Conservation (phyloP, 2,113 vertebrate species). For the zebrafish (Danio rerio) region DNA sequence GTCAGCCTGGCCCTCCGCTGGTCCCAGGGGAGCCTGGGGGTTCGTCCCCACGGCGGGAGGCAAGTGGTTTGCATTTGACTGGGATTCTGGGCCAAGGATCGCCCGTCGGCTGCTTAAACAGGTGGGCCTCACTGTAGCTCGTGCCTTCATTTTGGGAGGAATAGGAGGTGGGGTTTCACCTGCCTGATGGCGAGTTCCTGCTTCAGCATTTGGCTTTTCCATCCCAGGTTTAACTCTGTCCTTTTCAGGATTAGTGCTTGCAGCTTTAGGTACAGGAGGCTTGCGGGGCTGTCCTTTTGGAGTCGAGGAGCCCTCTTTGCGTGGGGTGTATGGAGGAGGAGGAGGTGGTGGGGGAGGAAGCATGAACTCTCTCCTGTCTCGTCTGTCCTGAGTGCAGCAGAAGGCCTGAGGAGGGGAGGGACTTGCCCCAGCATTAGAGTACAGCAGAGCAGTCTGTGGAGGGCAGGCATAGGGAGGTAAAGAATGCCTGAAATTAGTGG, state of each 20-base stretch:
- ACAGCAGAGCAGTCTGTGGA: constrained; percentile 69
- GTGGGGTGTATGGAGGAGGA: constrained; percentile 77
- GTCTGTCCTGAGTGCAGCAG: constrained; percentile 75
- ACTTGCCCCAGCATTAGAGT: constrained; percentile 71
- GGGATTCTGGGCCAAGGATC: constrained; percentile 72
- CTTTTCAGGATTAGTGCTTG: constrained; percentile 61
- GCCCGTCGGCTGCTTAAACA: constrained; percentile 59
- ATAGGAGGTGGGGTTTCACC: constrained; percentile 53
- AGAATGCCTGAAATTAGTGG: constrained; percentile 63
- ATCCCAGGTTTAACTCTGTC: constrained; percentile 63
- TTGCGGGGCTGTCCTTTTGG: constrained; percentile 57
- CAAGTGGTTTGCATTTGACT: constrained; percentile 66
- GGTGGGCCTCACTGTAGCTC: constrained; percentile 73
- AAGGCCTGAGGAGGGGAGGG: constrained; percentile 73
- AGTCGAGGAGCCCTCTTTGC: constrained; percentile 70
- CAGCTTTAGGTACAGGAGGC: constrained; percentile 68
- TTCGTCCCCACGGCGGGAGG: constrained; percentile 63
- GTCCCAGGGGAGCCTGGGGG: constrained; percentile 65
- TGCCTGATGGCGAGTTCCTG: constrained; percentile 64
- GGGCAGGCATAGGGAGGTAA: constrained; percentile 71
- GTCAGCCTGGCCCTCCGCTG: constrained; percentile 70
- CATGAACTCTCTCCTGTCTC: constrained; percentile 57
- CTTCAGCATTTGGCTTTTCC: constrained; percentile 54
- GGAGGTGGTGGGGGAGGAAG: constrained; percentile 77
- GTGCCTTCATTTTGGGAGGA: constrained; percentile 63